Base-by-base conservation (phyloP, 2,888 invertebrate genomes). In the Lydus trimaculatus region DNA sequence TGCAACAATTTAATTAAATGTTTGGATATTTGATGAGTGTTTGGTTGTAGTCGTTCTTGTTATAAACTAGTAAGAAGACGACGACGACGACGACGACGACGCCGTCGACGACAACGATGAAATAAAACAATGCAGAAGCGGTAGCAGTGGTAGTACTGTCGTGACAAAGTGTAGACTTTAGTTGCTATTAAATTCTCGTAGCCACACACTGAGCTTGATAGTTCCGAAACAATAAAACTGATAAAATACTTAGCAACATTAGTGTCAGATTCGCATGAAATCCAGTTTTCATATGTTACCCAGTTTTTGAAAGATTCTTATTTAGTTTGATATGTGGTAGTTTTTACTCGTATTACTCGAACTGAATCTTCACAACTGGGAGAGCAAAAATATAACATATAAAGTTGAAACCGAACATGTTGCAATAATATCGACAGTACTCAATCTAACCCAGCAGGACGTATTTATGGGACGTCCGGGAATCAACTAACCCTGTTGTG, bases 191-290 rank as follows among this genome's bases (percentile, higher is more conserved):
- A 76, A 75, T 77, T 73, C 65, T 62, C 58, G 62, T 65, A 70
- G 64, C 66, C 67, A 67, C 71, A 66, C 64, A 43, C 64, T 67
- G 75, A 67, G 71, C 71, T 78, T 82, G 83, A 82, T 82, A 80
- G 82, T 81, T 81, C 74, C 76, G 75, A 79, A 80, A 82, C 82
- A 84, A 83, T 84, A 84, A 83, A 83, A 83, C 80, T 83, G 82
- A 83, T 83, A 83, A 83, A 83, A 83, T 83, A 84, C 83, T 83
- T 79, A 75, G 78, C 79, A 77, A 82, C 84, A 83, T 83, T 84
- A 84, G 82, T 81, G 84, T 83, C 84, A 81, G 77, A 76, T 74
- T 73, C 77, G 81, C 79, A 82, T 83, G 82, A 83, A 82, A 82
- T 80, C 80, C 78, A 67, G 70, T 73, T 75, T 64, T 73, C 75